A percentile compares a stretch with the other conserved stretches of the same genome.
phyloP scores from a whole-genome alignment of 2,113 vertebrate species.

The Sarotherodon lohbergeri region DNA sequence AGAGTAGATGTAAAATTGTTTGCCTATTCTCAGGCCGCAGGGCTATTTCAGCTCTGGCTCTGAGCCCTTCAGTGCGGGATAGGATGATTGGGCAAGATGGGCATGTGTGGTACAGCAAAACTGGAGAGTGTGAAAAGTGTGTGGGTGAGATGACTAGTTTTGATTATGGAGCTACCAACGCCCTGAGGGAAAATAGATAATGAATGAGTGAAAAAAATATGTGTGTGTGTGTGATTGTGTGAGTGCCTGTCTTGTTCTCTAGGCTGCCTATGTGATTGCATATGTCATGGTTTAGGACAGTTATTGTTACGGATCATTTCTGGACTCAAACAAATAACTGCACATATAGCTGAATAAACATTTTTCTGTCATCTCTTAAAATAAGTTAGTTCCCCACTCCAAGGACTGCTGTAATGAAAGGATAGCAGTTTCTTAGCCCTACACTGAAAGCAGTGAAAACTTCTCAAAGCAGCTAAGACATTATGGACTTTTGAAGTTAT shows the following conservation, averaged over 20 bases:
- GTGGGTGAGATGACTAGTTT: constrained; percentile 51
- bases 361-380: neutral
- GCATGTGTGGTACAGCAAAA: constrained; percentile 26
- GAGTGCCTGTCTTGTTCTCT: neutral
- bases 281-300: neutral
- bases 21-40: constrained; percentile 10
- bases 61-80: neutral
- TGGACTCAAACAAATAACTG: constrained; percentile 5
- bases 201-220: neutral
- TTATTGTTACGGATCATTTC: neutral
- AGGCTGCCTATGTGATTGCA: constrained; percentile 1
- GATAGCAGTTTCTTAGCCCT: neutral
- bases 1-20: constrained; percentile 4
- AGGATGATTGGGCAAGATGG: constrained; percentile 29
- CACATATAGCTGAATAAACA: neutral
- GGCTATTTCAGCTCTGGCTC: constrained; percentile 43
- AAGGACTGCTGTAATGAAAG: neutral
- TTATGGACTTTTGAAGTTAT: neutral
- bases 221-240: neutral
- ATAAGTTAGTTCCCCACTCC: neutral
- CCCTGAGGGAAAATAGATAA: constrained; percentile 34
- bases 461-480: neutral
- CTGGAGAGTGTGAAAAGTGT: constrained; percentile 43
- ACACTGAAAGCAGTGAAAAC: neutral
- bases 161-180: constrained; percentile 42